These are phyloP conservation scores for Austrolebias charrua DNA, from an alignment of 2,797 vertebrate species.

Conservation along the genomic window DNA sequence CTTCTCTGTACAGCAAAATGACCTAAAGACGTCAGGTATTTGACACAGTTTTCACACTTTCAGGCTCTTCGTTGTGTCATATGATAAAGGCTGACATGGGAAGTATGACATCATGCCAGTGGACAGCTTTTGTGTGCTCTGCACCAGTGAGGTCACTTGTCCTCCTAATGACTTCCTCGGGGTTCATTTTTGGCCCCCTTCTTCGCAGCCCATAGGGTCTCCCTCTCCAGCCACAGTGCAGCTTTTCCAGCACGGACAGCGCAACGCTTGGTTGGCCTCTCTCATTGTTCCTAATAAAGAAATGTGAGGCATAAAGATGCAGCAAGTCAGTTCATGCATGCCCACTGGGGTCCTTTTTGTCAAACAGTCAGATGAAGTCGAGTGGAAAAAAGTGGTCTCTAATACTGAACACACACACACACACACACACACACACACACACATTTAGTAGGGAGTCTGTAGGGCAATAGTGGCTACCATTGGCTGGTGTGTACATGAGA, in stretches of 20 bases:
- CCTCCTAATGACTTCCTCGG: constrained; percentile 72
- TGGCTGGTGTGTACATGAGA: constrained; percentile 38
- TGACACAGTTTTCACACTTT: constrained; percentile 58
- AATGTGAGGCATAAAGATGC: constrained; percentile 74
- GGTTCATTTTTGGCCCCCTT: constrained; percentile 45
- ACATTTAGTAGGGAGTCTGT: constrained; percentile 20
- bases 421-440: constrained; percentile 28
- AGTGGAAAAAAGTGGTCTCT: constrained; percentile 68
- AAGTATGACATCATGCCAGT: constrained; percentile 77
- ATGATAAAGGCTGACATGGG: constrained; percentile 73
- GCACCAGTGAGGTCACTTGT: constrained; percentile 74
- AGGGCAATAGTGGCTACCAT: constrained; percentile 31
- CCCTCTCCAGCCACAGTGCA: constrained; percentile 34
- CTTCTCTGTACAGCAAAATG: constrained; percentile 16
- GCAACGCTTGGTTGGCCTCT: constrained; percentile 64
- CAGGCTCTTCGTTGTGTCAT: constrained; percentile 48
- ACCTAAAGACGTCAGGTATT: constrained; percentile 51
- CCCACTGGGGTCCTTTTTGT: constrained; percentile 75
- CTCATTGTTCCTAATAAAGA: constrained; percentile 79
- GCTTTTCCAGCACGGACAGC: constrained; percentile 50
- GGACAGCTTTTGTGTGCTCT: constrained; percentile 58
- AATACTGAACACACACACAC: constrained; percentile 31
- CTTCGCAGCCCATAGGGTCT: constrained; percentile 53
- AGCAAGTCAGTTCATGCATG: constrained; percentile 76
- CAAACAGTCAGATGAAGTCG: constrained; percentile 70